These are phyloP conservation scores for Macroglossus sobrinus DNA, from an alignment of 2,113 vertebrate genomes.

Conservation along the genomic window DNA sequence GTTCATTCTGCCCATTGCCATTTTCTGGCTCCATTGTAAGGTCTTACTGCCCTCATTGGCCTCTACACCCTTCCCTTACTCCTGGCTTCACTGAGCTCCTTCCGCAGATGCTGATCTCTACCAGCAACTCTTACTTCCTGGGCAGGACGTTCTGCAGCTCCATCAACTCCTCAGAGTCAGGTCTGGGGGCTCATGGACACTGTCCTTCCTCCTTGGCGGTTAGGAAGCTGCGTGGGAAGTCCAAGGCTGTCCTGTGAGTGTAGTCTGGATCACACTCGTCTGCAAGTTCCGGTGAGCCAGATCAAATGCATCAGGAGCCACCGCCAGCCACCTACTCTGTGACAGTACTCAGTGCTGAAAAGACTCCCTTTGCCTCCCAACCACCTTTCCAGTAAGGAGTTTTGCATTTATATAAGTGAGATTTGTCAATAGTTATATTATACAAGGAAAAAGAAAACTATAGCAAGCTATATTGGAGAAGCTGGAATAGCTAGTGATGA, in stretches of 20 bases:
- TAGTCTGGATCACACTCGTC: slow-evolving; percentile 44
- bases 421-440: background rate
- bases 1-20: slow-evolving; percentile 90
- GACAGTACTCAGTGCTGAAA: slow-evolving; percentile 54
- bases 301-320: slow-evolving; percentile 49
- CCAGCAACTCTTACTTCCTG: slow-evolving; percentile 87
- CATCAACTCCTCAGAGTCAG: slow-evolving; percentile 88
- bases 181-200: slow-evolving; percentile 86
- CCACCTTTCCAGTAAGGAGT: slow-evolving; percentile 29
- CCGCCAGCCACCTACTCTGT: slow-evolving; percentile 34
- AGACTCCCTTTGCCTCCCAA: slow-evolving; percentile 26
- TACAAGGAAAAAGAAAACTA: background rate
- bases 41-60: slow-evolving; percentile 92
- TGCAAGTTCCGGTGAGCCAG: slow-evolving; percentile 38
- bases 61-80: slow-evolving; percentile 89
- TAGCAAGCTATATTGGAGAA: background rate
- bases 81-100: slow-evolving; percentile 89
- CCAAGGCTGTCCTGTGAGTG: background rate
- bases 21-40: slow-evolving; percentile 88
- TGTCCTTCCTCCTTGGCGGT: slow-evolving; percentile 71
- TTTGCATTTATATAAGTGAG: background rate
- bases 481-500: background rate
- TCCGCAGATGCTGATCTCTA: slow-evolving; percentile 90
- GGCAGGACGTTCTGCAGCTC: slow-evolving; percentile 91
- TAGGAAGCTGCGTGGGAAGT: slow-evolving; percentile 44